Percentiles rank a stretch among this genome's conserved stretches.
Conservation (phyloP, 92 coral and sea anemone species). For the Bergia puertoricense region DNA sequence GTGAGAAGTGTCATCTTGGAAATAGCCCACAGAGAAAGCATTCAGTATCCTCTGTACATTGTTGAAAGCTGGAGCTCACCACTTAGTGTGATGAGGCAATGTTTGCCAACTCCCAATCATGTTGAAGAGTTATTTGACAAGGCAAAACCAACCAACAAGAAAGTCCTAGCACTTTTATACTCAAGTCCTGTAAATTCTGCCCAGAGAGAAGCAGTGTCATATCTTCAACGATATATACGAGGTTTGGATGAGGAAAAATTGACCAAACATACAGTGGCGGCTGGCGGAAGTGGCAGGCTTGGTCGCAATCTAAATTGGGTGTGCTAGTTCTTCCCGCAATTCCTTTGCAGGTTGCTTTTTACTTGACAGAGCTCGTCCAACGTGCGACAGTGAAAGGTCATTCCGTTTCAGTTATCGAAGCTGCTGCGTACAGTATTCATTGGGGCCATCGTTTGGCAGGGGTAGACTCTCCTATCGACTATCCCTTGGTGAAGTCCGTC, state of each 20-base stretch:
- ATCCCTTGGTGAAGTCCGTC: no score
- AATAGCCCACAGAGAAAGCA: slow-evolving; percentile 56
- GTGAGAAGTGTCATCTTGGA: slow-evolving; percentile 48
- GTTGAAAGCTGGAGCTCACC: slow-evolving; percentile 54
- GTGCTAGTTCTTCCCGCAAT: no score
- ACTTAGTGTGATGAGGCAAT: no score
- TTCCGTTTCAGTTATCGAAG: no score
- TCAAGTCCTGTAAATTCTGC: slow-evolving; percentile 41
- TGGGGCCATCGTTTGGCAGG: slow-evolving; percentile 28
- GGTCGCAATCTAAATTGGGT: no score
- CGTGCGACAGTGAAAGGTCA: no score
- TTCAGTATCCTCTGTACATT: slow-evolving; percentile 57
- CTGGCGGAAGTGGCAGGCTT: no score
- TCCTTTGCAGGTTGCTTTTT: no score
- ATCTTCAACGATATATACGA: slow-evolving; percentile 38
- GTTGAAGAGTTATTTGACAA: slow-evolving; percentile 45
- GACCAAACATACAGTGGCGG: neutral
- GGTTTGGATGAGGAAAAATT: slow-evolving; percentile 48
- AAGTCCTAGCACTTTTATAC: slow-evolving; percentile 41
- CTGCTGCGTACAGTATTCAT: neutral
- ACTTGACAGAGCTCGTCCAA: no score
- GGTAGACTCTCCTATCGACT: neutral
- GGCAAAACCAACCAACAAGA: slow-evolving; percentile 46
- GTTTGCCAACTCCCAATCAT: neutral
- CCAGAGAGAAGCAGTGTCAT: slow-evolving; percentile 45